Base-by-base conservation (phyloP, 2,888 invertebrate genomes). In the Neelides folsomi region DNA sequence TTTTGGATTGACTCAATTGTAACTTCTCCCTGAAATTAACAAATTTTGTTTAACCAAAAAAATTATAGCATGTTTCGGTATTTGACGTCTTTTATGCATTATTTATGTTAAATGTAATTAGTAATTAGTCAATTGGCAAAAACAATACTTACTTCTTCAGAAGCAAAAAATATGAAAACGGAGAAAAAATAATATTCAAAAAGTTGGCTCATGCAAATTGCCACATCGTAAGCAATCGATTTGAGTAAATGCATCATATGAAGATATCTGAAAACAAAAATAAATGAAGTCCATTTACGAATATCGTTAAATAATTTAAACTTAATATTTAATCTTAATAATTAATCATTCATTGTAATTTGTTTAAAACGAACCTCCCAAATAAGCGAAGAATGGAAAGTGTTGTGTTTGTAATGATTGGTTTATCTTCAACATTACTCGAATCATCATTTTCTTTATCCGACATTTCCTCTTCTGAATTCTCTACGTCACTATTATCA, bases 111-210 rank as follows among this genome's bases (percentile, higher is more conserved):
- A n/a, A n/a, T n/a, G n/a, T n/a, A n/a, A n/a, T 45, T 7, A 19
- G 34, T 42, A 42, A 15, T 12, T n/a, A n/a, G n/a, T n/a, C n/a
- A 13, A 35, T 20, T 48, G 15, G 10, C 36, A 16, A 35, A 20
- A 12, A 18, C 13, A 5, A 44, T n/a, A 49, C 59, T 54, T 55
- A 63, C 63, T 65, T 63, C 73, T 71, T 86, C 86, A 0, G 79
- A 77, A 0, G 86, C 82, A 68, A 93, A 93, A 67, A 92, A 88
- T 37, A 79, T 74, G 69, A 88, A 86, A 1, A 92, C 89, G 0
- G 88, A 79, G 68, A 83, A 92, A 51, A 92, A 80, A 70, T 94
- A 95, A 68, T 87, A 89, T 67, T 95, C 94, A 70, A 90, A 88
- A 16, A 95, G 75, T 66, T 95, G 92, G 60, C 86, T 82, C 81